Percentiles rank a stretch among this genome's conserved stretches.
phyloP scores from a whole-genome alignment of 2,797 vertebrate genomes.

The Galago senegalensis region DNA sequence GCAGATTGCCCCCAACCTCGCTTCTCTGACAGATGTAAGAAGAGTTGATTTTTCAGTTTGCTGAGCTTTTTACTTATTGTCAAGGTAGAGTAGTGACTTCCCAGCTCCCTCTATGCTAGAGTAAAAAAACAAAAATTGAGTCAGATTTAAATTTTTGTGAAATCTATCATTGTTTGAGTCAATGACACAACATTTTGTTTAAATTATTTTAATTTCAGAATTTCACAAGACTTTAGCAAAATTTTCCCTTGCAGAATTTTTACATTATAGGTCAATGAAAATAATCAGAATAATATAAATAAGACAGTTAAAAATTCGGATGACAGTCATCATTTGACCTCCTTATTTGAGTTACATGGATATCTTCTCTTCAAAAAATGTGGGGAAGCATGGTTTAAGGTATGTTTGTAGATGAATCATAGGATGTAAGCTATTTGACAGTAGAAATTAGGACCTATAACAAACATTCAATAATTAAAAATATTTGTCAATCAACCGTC shows the following conservation, averaged over 20 bases:
- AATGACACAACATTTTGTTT: neutral
- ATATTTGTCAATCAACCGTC: neutral
- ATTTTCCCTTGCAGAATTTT: neutral
- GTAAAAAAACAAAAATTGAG: neutral
- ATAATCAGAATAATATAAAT: neutral
- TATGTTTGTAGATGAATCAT: neutral
- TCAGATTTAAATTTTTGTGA: slow-evolving; percentile 2
- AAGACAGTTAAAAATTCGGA: neutral
- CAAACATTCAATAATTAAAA: neutral
- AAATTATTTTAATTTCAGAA: neutral
- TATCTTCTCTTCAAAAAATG: neutral
- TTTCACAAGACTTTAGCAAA: neutral
- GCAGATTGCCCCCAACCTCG: neutral
- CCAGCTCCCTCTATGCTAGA: neutral
- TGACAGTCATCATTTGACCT: neutral
- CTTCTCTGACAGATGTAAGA: neutral
- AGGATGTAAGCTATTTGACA: neutral
- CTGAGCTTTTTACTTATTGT: slow-evolving; percentile 6
- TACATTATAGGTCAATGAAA: neutral
- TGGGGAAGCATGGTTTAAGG: neutral
- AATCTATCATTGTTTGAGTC: neutral
- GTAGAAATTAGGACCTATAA: neutral
- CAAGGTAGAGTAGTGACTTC: neutral
- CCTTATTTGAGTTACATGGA: neutral
- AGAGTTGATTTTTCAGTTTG: neutral